A percentile compares a stretch with the other conserved stretches of the same genome.
These are phyloP conservation scores for Leptobrachium leishanense DNA, from an alignment of 2,113 vertebrate species.

Conservation along the genomic window DNA sequence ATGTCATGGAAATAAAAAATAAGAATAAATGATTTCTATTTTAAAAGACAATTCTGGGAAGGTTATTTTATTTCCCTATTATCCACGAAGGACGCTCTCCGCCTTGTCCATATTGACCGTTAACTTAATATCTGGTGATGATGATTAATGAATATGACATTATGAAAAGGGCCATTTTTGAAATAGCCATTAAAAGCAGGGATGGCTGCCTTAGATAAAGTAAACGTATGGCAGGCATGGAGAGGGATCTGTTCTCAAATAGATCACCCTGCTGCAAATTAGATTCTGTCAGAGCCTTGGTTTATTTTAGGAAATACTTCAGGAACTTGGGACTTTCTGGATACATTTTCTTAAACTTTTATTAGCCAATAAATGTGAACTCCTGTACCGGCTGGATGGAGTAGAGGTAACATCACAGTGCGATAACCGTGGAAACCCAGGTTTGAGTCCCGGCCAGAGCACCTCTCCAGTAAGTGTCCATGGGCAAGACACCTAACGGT, in stretches of 20 bases:
- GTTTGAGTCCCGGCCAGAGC: no score
- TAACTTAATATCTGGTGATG: conserved; percentile 27
- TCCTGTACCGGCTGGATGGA: no score
- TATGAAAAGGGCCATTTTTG: conserved; percentile 16
- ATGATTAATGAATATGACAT: conserved; percentile 46
- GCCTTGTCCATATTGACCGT: conserved; percentile 27
- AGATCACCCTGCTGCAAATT: conserved; percentile 11
- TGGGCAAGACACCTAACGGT: no score
- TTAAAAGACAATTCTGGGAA: conserved; percentile 20
- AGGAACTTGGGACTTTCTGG: neutral
- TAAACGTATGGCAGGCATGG: conserved; percentile 15
- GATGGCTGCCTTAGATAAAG: conserved; percentile 36
- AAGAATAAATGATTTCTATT: neutral
- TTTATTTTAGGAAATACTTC: neutral
- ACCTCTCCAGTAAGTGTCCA: no score
- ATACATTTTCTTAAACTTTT: neutral
- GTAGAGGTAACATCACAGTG: no score
- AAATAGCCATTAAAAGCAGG: conserved; percentile 32
- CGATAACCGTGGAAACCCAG: no score
- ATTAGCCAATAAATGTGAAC: no score
- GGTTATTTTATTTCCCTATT: conserved; percentile 19
- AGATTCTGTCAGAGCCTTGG: neutral
- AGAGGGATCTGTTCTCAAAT: conserved; percentile 31
- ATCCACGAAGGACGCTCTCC: conserved; percentile 16
- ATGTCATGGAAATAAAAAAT: conserved; percentile 6